phyloP scores from a whole-genome alignment of 2,113 vertebrate genomes.

The Strix uralensis region DNA sequence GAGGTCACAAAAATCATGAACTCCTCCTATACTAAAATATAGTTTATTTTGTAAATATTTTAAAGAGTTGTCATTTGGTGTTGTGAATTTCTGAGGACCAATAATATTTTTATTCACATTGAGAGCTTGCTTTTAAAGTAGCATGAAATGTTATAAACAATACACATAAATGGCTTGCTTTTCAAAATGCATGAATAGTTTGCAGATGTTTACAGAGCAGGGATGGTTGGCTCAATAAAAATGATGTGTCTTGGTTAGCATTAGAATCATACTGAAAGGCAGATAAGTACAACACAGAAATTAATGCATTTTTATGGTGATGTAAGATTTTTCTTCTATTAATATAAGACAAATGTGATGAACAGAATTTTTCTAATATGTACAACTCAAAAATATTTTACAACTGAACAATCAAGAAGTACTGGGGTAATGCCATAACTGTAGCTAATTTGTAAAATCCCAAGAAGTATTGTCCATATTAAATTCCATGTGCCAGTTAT shows the following conservation, averaged over 20 bases:
- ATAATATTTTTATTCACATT: neutral
- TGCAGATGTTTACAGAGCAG: neutral
- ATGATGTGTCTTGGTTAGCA: neutral
- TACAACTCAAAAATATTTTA: conserved; percentile 14
- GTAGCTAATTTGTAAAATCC: conserved; percentile 6
- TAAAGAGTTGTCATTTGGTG: neutral
- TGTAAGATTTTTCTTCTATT: neutral
- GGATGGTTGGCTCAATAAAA: neutral
- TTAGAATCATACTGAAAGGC: neutral
- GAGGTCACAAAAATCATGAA: neutral
- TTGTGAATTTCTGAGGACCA: neutral
- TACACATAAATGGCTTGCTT: neutral
- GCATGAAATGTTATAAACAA: neutral
- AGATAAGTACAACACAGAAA: neutral
- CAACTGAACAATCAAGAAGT: neutral
- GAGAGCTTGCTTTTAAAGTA: neutral
- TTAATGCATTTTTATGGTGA: neutral
- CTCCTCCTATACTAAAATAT: neutral
- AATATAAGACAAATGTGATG: neutral
- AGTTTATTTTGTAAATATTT: neutral
- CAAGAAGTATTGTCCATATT: conserved; percentile 16
- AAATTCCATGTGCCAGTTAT: conserved; percentile 27
- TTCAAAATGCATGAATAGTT: neutral
- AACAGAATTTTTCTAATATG: neutral
- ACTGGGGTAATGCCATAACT: neutral